Evolutionary conservation across 2,888 invertebrate genomes (phyloP).

Genomic region (Parnassius glacialis): DNA sequence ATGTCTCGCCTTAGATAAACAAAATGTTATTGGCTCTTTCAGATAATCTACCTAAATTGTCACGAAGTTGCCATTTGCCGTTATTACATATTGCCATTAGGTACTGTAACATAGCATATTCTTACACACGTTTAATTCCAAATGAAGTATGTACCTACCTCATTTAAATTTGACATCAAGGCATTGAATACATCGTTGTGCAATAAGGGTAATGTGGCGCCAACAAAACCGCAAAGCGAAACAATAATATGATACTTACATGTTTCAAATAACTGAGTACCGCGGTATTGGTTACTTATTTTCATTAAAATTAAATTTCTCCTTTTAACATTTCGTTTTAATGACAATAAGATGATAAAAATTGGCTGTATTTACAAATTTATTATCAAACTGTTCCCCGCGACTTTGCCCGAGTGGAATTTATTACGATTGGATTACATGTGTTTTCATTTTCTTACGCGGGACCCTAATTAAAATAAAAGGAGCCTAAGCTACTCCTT

Average conservation of each 20-base stretch:
- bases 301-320: conserved; percentile 1
- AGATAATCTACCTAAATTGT: too few relatives aligned
- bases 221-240: conserved; percentile 15
- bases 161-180: neutral
- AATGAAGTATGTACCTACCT: neutral
- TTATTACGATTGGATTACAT: too few relatives aligned
- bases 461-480: too few relatives aligned
- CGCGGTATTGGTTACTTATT: neutral
- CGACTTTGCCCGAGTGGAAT: too few relatives aligned
- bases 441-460: too few relatives aligned
- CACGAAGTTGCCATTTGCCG: too few relatives aligned
- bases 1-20: too few relatives aligned
- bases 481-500: too few relatives aligned
- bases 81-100: neutral
- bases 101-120: neutral
- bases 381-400: too few relatives aligned
- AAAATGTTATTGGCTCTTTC: too few relatives aligned
- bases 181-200: conserved; percentile 4
- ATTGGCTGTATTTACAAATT: too few relatives aligned
- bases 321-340: neutral
- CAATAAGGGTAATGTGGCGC: conserved; percentile 3
- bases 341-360: neutral
- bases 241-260: conserved; percentile 11
- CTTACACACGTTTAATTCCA: neutral
- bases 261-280: conserved; percentile 14